Evolutionary conservation across 1,140 invertebrate species (phyloP).

Genomic region (Formica exsecta): DNA sequence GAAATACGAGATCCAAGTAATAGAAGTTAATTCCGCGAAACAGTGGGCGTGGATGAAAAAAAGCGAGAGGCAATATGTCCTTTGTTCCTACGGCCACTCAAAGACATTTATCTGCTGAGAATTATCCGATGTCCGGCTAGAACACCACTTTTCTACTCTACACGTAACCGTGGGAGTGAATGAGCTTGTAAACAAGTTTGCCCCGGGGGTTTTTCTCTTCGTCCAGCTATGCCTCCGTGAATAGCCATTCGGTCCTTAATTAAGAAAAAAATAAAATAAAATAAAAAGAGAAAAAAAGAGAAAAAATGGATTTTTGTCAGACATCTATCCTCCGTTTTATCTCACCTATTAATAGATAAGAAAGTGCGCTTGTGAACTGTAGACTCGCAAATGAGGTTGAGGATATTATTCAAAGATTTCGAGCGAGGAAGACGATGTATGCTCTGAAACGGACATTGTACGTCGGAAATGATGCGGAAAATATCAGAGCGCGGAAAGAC

Average conservation of each 20-base stretch:
- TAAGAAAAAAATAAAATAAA: too few relatives aligned
- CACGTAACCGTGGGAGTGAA: slow-evolving; percentile 47
- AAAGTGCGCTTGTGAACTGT: neutral
- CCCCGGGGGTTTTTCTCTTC: slow-evolving; percentile 47
- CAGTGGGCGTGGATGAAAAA: slow-evolving; percentile 16
- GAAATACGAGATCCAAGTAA: slow-evolving; percentile 17
- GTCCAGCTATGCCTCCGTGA: neutral
- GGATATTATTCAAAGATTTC: slow-evolving; percentile 29
- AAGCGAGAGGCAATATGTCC: slow-evolving; percentile 40
- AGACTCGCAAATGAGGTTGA: neutral
- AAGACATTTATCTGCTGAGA: slow-evolving; percentile 56
- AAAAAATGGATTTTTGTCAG: slow-evolving; percentile 1
- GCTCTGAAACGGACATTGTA: slow-evolving; percentile 28
- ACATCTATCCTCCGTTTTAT: neutral
- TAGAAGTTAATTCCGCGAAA: slow-evolving; percentile 25
- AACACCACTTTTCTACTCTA: slow-evolving; percentile 53
- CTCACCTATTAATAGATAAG: slow-evolving; percentile 19
- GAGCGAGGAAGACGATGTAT: neutral
- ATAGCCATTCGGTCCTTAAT: slow-evolving; percentile 17
- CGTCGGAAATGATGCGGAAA: slow-evolving; percentile 45
- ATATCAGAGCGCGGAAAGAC: slow-evolving; percentile 10
- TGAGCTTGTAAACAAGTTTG: slow-evolving; percentile 61
- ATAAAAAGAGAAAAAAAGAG: too few relatives aligned
- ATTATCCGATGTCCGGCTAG: slow-evolving; percentile 39
- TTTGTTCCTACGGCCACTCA: slow-evolving; percentile 33